Evolutionary conservation across 2,113 vertebrate species (phyloP), one percentile per base, ranked within the genome.

Genomic region (Rhizomys pruinosus): DNA sequence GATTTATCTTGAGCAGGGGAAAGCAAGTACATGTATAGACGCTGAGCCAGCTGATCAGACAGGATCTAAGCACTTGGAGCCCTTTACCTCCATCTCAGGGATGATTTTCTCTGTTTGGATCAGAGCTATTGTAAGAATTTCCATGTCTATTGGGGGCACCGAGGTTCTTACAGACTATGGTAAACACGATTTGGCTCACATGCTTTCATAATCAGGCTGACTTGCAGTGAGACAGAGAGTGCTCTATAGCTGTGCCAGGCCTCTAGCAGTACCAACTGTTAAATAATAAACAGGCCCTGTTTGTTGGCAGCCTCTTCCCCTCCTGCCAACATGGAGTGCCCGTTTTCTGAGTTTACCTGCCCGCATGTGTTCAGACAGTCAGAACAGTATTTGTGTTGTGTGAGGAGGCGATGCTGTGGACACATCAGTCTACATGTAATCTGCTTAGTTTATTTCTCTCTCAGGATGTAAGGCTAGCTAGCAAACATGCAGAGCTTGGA

Each of bases 201-300:
- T 0, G 47, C 96, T 97, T 97, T 95, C 77, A 44, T 98, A 98
- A 98, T 98, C 98, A 98, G 98, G 97, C 98, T 98, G 97, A 82
- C 97, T 98, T 95, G 93, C 94, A 55, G 97, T 98, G 98, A 97
- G 98, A 96, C 98, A 98, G 98, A 98, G 98, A 98, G 97, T 97
- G 97, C 97, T 98, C 97, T 98, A 96, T 98, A 97, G 97, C 96
- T 69, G 97, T 98, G 98, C 98, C 98, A 98, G 98, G 98, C 98
- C 98, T 98, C 98, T 96, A 98, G 98, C 98, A 98, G 97, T 98
- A 98, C 98, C 98, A 98, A 98, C 98, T 98, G 98, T 98, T 98
- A 98, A 98, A 98, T 98, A 98, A 98, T 98, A 98, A 98, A 98
- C 98, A 98, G 98, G 97, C 98, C 97, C 97, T 96, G 98, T 97